These are phyloP conservation scores for Parasteatoda tepidariorum DNA, from an alignment of 1,140 invertebrate genomes.

Conservation along the genomic window DNA sequence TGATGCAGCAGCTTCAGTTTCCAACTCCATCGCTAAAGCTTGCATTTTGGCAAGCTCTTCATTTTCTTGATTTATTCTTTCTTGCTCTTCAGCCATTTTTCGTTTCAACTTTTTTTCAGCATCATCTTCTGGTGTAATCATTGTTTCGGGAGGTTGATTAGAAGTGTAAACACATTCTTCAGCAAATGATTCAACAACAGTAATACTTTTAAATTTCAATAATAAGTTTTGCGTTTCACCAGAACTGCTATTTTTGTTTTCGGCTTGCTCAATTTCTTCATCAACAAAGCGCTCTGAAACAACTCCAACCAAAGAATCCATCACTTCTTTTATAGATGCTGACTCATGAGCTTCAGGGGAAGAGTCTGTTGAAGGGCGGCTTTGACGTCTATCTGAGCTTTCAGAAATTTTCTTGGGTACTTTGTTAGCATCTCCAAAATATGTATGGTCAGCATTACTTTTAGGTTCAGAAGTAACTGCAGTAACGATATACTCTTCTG, in stretches of 20 bases:
- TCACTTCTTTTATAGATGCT: constrained; percentile 62
- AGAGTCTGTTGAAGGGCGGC: constrained; percentile 54
- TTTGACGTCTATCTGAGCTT: not conserved
- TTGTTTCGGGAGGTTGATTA: not conserved
- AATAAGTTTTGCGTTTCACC: too few relatives aligned
- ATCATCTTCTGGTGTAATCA: not conserved
- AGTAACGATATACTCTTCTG: not conserved
- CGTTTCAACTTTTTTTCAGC: not conserved
- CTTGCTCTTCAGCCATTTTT: not conserved
- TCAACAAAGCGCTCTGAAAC: constrained; percentile 60
- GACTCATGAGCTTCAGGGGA: constrained; percentile 61
- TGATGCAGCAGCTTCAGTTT: constrained; percentile 36
- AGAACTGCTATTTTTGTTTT: not conserved
- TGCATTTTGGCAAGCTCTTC: constrained; percentile 11
- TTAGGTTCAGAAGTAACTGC: not conserved
- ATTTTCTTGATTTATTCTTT: constrained; percentile 8
- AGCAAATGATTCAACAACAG: constrained; percentile 1
- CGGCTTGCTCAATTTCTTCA: constrained; percentile 65
- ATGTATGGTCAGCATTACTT: constrained; percentile 63
- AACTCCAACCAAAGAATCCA: constrained; percentile 62
- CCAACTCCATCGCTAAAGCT: constrained; percentile 21
- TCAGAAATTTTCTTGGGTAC: constrained; percentile 11
- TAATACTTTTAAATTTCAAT: not conserved
- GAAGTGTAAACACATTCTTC: constrained; percentile 49
- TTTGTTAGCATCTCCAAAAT: constrained; percentile 65